These are phyloP conservation scores for Podarcis siculus DNA, from an alignment of 2,797 vertebrate genomes.

Conservation along the genomic window DNA sequence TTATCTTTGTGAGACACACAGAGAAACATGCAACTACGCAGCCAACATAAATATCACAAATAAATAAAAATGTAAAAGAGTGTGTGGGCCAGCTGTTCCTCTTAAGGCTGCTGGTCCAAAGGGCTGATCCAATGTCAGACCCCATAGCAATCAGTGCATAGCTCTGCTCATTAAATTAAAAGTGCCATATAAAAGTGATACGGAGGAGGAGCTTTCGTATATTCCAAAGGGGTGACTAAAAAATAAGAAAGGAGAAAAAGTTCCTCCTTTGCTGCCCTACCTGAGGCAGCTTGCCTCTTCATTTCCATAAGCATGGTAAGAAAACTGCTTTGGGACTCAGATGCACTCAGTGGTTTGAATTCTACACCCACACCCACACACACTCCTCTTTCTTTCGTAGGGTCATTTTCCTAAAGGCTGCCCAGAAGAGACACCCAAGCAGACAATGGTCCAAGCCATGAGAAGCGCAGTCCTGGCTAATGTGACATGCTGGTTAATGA, in stretches of 20 bases:
- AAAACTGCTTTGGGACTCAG: not conserved
- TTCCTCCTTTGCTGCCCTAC: not conserved
- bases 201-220: not conserved
- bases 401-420: not conserved
- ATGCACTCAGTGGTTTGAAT: not conserved
- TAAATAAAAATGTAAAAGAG: not conserved
- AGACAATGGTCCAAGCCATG: not conserved
- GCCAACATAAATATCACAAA: not conserved
- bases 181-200: not conserved
- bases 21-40: not conserved
- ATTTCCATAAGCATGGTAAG: not conserved
- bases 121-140: not conserved
- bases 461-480: not conserved
- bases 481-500: not conserved
- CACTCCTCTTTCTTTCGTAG: not conserved
- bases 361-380: too few species aligned
- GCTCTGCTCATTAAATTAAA: slow-evolving; percentile 22
- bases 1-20: not conserved
- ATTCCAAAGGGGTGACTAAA: slow-evolving; percentile 16
- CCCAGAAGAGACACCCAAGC: not conserved
- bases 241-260: too few species aligned
- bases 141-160: not conserved
- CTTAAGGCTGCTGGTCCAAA: not conserved
- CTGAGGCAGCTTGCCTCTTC: slow-evolving; percentile 6
- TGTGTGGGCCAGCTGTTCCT: too few species aligned